Conservation (phyloP, 2,888 invertebrate genomes). For the Nephrotoma flavescens region DNA sequence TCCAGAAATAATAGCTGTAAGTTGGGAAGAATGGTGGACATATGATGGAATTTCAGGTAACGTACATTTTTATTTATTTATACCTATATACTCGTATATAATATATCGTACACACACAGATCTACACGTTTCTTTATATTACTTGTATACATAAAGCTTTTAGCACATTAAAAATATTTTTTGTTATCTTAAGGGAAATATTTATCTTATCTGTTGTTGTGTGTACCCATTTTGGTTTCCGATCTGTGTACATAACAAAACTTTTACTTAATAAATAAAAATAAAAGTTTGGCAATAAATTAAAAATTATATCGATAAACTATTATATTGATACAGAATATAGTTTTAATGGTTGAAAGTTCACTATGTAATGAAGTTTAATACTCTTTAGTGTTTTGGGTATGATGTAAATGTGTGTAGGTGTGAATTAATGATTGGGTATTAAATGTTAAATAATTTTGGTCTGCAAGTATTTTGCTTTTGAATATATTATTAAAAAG, state of each 20-base stretch:
- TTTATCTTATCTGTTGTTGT: neutral
- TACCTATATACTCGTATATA: neutral
- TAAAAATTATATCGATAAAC: neutral
- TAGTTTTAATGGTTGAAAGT: neutral
- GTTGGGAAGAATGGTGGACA: slow-evolving; percentile 95
- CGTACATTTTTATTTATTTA: neutral
- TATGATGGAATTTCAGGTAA: slow-evolving; percentile 89
- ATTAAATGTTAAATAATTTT: no score
- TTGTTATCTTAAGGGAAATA: neutral
- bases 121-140: neutral
- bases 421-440: no score
- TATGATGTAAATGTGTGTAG: no score
- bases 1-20: slow-evolving; percentile 23
- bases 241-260: neutral
- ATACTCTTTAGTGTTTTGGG: neutral
- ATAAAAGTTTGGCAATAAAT: neutral
- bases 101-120: neutral
- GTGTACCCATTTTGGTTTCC: neutral
- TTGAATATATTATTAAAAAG: no score
- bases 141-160: neutral
- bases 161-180: neutral
- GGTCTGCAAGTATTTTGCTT: no score
- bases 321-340: neutral
- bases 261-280: neutral
- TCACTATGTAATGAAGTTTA: neutral